phyloP scores from a whole-genome alignment of 2,888 invertebrate genomes.

The Hermodice carunculata region DNA sequence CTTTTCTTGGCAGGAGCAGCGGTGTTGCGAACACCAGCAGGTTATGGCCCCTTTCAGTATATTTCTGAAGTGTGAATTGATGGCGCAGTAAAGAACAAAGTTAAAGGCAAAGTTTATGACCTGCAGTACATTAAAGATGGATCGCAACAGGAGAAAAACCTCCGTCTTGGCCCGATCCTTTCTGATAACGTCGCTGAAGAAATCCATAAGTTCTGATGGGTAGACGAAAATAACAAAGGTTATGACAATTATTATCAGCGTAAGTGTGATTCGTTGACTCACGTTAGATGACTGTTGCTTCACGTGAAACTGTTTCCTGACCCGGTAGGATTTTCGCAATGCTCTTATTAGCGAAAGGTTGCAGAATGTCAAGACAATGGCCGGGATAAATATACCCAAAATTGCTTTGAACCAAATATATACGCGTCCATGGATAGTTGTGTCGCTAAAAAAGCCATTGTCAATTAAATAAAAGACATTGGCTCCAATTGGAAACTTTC shows the following conservation, averaged over 20 bases:
- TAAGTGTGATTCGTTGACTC: constrained; percentile 53
- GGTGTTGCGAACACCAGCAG: not conserved
- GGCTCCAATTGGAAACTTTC: not conserved
- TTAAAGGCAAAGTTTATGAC: constrained; percentile 45
- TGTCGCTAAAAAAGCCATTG: constrained; percentile 20
- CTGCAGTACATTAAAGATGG: constrained; percentile 30
- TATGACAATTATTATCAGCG: constrained; percentile 60
- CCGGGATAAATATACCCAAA: constrained; percentile 61
- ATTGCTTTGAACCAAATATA: constrained; percentile 50
- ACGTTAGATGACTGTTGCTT: not conserved
- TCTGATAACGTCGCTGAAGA: constrained; percentile 36
- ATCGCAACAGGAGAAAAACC: constrained; percentile 13
- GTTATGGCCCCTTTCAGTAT: constrained; percentile 8
- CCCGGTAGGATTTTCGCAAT: constrained; percentile 25
- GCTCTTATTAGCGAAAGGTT: constrained; percentile 56
- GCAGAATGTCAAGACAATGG: constrained; percentile 58
- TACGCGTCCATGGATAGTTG: constrained; percentile 3
- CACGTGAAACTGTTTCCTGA: constrained; percentile 14
- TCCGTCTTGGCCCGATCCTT: constrained; percentile 13
- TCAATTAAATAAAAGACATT: constrained; percentile 22
- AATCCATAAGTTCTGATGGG: constrained; percentile 63
- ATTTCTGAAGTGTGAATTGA: constrained; percentile 28
- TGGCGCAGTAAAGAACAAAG: constrained; percentile 43
- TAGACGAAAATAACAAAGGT: constrained; percentile 63
- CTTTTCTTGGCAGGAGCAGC: no score